Percentiles rank a stretch among this genome's conserved stretches.
These are phyloP conservation scores for Thinocorus orbignyianus DNA, from an alignment of 2,113 vertebrate genomes.

Conservation along the genomic window DNA sequence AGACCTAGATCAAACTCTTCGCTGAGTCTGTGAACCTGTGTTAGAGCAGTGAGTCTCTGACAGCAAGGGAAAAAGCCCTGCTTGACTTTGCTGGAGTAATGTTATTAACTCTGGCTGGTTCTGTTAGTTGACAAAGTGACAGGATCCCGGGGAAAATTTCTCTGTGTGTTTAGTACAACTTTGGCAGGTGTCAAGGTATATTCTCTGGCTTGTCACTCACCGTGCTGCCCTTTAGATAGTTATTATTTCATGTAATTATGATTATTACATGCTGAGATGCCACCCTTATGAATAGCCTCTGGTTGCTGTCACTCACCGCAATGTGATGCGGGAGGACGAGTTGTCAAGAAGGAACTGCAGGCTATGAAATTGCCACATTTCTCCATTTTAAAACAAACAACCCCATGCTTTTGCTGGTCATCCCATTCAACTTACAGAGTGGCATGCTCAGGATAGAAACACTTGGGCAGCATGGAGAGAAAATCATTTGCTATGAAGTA, in stretches of 20 bases:
- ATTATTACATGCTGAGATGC: conserved; percentile 76
- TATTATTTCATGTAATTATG: conserved; percentile 82
- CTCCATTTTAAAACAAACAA: neutral
- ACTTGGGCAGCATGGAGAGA: neutral
- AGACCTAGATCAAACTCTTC: neutral
- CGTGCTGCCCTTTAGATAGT: conserved; percentile 72
- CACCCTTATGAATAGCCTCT: conserved; percentile 73
- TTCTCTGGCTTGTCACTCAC: conserved; percentile 77
- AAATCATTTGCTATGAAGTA: neutral
- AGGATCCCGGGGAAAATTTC: conserved; percentile 66
- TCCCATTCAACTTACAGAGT: neutral
- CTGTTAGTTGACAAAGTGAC: conserved; percentile 69
- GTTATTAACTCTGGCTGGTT: conserved; percentile 68
- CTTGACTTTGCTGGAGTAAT: conserved; percentile 63
- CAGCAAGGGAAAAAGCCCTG: conserved; percentile 29
- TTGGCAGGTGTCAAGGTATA: conserved; percentile 78
- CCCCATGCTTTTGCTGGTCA: neutral
- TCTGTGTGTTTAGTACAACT: conserved; percentile 63
- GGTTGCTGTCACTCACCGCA: conserved; percentile 77
- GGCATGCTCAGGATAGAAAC: neutral
- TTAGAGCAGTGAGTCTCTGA: neutral
- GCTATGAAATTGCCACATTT: neutral
- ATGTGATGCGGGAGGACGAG: conserved; percentile 38
- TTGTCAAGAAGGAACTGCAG: conserved; percentile 39
- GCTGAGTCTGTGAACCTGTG: neutral